Conservation (phyloP, 2,888 invertebrate genomes). For the Tenthredo notha region DNA sequence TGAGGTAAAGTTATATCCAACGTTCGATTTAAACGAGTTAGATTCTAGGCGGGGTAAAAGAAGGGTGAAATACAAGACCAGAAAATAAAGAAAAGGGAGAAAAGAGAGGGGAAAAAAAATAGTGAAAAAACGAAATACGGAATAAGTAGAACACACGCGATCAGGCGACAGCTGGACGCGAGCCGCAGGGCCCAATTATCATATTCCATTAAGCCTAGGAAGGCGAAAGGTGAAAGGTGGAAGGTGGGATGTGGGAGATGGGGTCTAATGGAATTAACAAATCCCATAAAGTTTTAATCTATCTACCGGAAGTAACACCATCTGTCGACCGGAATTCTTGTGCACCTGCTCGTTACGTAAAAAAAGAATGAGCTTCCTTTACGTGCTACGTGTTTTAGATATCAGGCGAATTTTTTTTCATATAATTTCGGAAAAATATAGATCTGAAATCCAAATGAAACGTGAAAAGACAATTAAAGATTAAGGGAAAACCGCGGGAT, state of each 20-base stretch:
- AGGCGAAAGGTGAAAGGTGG: constrained; percentile 42
- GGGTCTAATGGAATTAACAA: constrained; percentile 66
- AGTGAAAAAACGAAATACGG: not conserved
- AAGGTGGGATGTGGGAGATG: not conserved
- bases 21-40: not conserved
- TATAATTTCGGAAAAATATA: not conserved
- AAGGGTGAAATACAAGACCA: not conserved
- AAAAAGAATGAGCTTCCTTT: too few species aligned
- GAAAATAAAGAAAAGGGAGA: too few species aligned
- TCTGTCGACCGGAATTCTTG: constrained; percentile 65
- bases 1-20: not conserved
- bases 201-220: constrained; percentile 59
- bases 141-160: constrained; percentile 48
- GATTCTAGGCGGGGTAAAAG: not conserved
- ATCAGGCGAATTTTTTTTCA: not conserved
- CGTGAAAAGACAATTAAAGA: not conserved
- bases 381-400: not conserved
- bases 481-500: not conserved
- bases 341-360: constrained; percentile 34
- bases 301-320: constrained; percentile 70
- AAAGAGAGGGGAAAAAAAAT: not conserved
- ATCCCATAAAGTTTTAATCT: constrained; percentile 67
- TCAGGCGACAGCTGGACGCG: constrained; percentile 47
- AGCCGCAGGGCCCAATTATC: constrained; percentile 58
- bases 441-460: not conserved